phyloP scores from a whole-genome alignment of 1,140 invertebrate genomes.

The Trichomalopsis sarcophagae region DNA sequence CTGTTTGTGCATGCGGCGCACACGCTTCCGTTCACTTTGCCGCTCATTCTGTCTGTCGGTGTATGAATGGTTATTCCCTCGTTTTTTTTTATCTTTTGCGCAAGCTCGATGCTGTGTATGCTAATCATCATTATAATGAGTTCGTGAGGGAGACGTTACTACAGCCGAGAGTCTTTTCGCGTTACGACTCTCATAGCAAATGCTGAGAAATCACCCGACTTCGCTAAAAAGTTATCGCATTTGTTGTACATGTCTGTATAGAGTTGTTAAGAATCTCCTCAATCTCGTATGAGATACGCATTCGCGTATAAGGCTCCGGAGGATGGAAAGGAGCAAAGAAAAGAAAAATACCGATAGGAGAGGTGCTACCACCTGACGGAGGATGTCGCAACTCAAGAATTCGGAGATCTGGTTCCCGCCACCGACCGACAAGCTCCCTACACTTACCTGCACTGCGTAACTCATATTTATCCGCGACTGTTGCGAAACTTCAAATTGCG shows the following conservation, averaged over 20 bases:
- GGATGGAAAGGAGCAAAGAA: background rate
- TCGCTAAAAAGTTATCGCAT: background rate
- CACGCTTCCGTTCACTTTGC: background rate
- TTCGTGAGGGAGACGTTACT: background rate
- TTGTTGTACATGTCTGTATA: background rate
- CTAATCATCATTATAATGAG: background rate
- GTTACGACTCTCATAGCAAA: background rate
- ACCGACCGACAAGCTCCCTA: background rate
- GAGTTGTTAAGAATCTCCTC: background rate
- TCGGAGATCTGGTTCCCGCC: background rate
- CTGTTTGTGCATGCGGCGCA: too few relatives aligned
- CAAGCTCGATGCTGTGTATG: background rate
- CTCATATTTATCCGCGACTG: background rate
- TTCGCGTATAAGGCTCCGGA: background rate
- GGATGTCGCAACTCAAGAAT: slow-evolving; percentile 18
- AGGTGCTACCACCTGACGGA: slow-evolving; percentile 64
- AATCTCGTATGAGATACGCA: too few relatives aligned
- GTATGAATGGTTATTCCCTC: background rate
- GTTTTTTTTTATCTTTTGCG: slow-evolving; percentile 17
- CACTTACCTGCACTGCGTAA: background rate
- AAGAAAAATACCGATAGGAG: slow-evolving; percentile 25
- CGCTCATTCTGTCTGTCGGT: background rate
- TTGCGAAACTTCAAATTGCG: too few relatives aligned
- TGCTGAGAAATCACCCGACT: background rate
- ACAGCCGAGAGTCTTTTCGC: too few relatives aligned